Evolutionary conservation across 2,797 vertebrate genomes (phyloP), one percentile per base, ranked within the genome.

Genomic region (Spea hammondii): DNA sequence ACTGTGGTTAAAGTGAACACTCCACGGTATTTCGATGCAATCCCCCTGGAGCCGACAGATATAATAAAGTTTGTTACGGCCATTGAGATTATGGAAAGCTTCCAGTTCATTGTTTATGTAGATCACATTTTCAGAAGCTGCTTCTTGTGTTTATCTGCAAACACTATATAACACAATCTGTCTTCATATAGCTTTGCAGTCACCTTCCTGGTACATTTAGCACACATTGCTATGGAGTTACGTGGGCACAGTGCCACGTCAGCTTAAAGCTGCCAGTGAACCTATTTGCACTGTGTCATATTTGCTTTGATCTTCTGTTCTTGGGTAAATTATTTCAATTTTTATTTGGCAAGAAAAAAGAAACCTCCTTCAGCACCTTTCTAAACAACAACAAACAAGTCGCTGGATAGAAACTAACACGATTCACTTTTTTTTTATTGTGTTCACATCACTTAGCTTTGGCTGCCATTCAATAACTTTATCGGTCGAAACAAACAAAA

Each of bases 41-140:
- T 70, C 48, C 66, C 72, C 32, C 54, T 5, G 47, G 72, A 65
- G 57, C 48, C 11, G 12, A 57, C 11, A 70, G 72, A 49, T 65
- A 66, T 9, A 44, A 65, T 48, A 70, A 50, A 9, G 50, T 32
- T 70, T 65, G 60, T n/a, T 75, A 17, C 32, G 59, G 32, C 32
- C n/a, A 17, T 62, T 62, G 59, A 17, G n/a, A 12, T 7, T 5
- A 62, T 32, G 4, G 59, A 17, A 46, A 60, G 51, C 53, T 45
- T 67, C 46, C 13, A 76, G 6, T 65, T 50, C 62, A 65, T 78
- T 78, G 46, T 64, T 70, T 75, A 79, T 79, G 65, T 55, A 75
- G 70, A 74, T 74, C 5, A 50, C 9, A 9, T 10, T 68, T 4
- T 72, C 32, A 54, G 47, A 45, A 47, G 4, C 46, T 14, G 7